A percentile compares a stretch with the other conserved stretches of the same genome.
These are phyloP conservation scores for Lamprologus lemairii DNA, from an alignment of 2,113 vertebrate species.

Conservation along the genomic window DNA sequence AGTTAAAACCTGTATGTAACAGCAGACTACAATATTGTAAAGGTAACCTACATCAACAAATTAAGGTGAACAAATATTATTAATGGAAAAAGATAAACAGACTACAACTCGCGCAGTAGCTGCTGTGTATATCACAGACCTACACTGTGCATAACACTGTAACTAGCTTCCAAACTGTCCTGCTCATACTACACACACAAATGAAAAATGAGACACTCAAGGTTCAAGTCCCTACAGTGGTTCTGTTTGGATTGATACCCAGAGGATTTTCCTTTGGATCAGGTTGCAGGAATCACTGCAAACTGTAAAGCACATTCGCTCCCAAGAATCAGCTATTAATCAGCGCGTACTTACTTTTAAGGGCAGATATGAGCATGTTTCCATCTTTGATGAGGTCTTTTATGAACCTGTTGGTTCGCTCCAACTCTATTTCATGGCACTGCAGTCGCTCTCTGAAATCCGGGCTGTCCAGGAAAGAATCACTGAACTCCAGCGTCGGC, in stretches of 20 bases:
- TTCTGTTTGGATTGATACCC: neutral
- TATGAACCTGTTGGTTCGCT: conserved; percentile 95
- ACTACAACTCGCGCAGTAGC: neutral
- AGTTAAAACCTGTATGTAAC: neutral
- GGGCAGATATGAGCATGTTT: conserved; percentile 86
- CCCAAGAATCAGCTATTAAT: neutral
- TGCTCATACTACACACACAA: neutral
- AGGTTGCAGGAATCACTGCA: neutral
- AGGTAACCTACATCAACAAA: neutral
- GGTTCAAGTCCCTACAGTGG: neutral
- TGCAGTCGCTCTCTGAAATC: conserved; percentile 93
- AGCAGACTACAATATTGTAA: neutral
- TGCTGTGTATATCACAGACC: neutral
- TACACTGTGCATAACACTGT: neutral
- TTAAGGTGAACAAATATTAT: neutral
- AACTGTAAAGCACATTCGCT: neutral
- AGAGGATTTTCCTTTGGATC: neutral
- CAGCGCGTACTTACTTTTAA: conserved; percentile 79
- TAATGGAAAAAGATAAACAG: neutral
- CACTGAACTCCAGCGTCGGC: conserved; percentile 95
- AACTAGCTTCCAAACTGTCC: neutral
- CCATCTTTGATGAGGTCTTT: conserved; percentile 97
- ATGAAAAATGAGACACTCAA: neutral
- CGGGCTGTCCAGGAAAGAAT: conserved; percentile 94
- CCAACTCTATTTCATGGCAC: conserved; percentile 93